phyloP scores from a whole-genome alignment of 2,113 vertebrate species.

The Cephalopterus ornatus region DNA sequence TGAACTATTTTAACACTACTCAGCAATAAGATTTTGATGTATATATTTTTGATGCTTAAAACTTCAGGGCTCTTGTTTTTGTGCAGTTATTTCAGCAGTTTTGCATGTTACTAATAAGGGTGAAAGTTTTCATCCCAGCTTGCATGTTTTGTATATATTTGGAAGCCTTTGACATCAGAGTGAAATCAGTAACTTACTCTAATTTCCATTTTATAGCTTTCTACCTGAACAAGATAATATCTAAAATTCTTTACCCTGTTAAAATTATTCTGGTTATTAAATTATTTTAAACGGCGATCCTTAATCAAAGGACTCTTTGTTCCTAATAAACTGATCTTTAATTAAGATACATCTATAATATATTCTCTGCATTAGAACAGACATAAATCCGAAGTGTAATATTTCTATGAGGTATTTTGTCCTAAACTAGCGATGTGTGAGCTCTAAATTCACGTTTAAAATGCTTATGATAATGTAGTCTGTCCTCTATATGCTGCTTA shows the following conservation, averaged over 20 bases:
- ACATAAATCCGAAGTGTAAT: background rate
- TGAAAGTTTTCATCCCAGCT: background rate
- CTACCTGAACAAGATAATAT: background rate
- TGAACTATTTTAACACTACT: background rate
- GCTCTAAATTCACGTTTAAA: background rate
- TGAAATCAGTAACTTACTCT: background rate
- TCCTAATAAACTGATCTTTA: background rate
- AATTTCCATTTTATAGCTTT: background rate
- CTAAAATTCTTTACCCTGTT: background rate
- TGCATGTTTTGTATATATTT: rapidly evolving
- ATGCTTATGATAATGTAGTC: background rate
- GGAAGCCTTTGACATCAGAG: background rate
- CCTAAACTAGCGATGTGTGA: background rate
- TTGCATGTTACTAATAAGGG: background rate
- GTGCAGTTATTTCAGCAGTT: background rate
- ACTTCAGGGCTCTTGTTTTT: background rate
- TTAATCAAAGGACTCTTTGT: background rate
- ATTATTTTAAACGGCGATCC: background rate
- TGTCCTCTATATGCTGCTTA: background rate
- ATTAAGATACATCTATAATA: background rate
- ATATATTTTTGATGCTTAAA: background rate
- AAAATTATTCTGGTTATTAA: background rate
- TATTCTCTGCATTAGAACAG: background rate
- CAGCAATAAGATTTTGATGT: background rate
- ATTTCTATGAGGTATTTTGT: background rate